phyloP scores from a whole-genome alignment of 2,797 vertebrate genomes.

The Pelobates cultripes region DNA sequence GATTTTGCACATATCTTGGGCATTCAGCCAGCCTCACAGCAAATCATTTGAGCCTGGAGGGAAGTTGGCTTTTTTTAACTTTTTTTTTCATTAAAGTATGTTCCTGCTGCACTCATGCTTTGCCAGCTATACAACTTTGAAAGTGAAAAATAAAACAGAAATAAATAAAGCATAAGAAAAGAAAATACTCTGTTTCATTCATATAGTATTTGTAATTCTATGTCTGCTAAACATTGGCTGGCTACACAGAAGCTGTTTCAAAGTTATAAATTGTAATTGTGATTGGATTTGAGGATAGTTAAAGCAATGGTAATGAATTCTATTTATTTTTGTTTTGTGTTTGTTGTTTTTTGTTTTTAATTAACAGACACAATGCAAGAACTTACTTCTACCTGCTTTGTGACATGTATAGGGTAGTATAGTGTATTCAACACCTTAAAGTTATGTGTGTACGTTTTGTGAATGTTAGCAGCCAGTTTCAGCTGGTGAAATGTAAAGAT shows the following conservation, averaged over 20 bases:
- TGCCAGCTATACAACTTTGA: slow-evolving; percentile 39
- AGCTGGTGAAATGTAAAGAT: too few relatives aligned
- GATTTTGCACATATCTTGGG: not conserved
- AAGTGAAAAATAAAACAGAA: not conserved
- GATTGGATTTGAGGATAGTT: not conserved
- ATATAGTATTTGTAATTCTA: slow-evolving; percentile 24
- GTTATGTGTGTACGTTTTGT: too few relatives aligned
- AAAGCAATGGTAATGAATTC: too few relatives aligned
- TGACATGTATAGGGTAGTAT: too few relatives aligned
- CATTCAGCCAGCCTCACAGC: slow-evolving; percentile 5
- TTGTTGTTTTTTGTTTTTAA: too few relatives aligned
- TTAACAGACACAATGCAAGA: too few relatives aligned
- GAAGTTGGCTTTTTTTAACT: slow-evolving; percentile 37
- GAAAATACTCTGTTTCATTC: slow-evolving; percentile 9
- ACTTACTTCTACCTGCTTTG: too few relatives aligned
- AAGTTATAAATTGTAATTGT: not conserved
- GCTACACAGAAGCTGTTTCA: not conserved
- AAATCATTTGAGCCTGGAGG: slow-evolving; percentile 28
- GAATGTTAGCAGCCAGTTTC: too few relatives aligned
- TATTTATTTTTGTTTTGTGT: too few relatives aligned
- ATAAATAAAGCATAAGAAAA: not conserved
- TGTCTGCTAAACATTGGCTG: slow-evolving; percentile 5
- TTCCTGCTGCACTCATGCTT: slow-evolving; percentile 29
- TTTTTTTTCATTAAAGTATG: slow-evolving; percentile 37
- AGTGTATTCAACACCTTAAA: too few relatives aligned